phyloP scores from a whole-genome alignment of 1,140 invertebrate genomes.

The Heliconius melpomene region DNA sequence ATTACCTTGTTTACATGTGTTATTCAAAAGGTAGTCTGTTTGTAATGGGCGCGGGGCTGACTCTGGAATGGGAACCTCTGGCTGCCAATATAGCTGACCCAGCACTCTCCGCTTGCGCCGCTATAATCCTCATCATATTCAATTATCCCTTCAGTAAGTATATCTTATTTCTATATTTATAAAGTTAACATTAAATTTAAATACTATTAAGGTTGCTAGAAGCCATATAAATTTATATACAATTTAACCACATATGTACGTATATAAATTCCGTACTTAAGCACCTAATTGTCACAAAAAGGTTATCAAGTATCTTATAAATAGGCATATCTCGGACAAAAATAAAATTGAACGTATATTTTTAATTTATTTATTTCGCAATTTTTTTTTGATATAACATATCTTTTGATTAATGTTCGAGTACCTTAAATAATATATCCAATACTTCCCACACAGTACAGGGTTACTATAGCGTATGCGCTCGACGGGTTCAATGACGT shows the following conservation, averaged over 20 bases:
- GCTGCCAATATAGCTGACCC: slow-evolving; percentile 68
- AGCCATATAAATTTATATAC: background rate
- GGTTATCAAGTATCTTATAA: background rate
- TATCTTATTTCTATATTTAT: background rate
- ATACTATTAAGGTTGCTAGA: background rate
- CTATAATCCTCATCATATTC: slow-evolving; percentile 69
- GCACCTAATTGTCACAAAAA: slow-evolving; percentile 1
- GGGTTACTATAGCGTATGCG: background rate
- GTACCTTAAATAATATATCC: background rate
- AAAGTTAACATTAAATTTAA: background rate
- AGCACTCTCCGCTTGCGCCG: slow-evolving; percentile 67
- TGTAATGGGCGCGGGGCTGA: slow-evolving; percentile 70
- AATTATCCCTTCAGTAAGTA: slow-evolving; percentile 77
- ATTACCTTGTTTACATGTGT: background rate
- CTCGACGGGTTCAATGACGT: slow-evolving; percentile 18
- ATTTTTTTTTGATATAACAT: background rate
- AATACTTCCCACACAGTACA: background rate
- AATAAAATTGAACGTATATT: background rate
- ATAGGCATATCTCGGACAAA: background rate
- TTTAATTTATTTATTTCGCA: background rate
- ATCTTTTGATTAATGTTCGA: slow-evolving; percentile 22
- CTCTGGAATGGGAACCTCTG: slow-evolving; percentile 67
- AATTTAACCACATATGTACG: background rate
- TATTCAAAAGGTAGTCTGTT: slow-evolving; percentile 64
- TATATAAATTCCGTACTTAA: background rate